A percentile compares a stretch with the other conserved stretches of the same genome.
These are phyloP conservation scores for Acanthacorydalis orientalis DNA, from an alignment of 2,888 invertebrate species.

Conservation along the genomic window DNA sequence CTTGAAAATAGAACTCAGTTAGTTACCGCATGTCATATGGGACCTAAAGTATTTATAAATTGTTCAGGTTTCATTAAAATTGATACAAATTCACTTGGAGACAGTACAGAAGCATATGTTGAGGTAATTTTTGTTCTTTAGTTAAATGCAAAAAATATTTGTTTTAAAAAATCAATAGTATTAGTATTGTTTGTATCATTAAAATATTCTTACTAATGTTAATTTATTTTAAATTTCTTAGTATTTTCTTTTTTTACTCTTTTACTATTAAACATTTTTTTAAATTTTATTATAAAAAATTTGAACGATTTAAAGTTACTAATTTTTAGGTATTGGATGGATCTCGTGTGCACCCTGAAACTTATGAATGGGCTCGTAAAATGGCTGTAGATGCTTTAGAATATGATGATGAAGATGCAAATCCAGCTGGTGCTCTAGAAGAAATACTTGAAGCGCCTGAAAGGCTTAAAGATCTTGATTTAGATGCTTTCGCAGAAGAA, in stretches of 20 bases:
- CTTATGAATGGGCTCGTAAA: constrained; percentile 99
- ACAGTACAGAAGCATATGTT: constrained; percentile 86
- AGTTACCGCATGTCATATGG: constrained; percentile 92
- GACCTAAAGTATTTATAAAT: constrained; percentile 96
- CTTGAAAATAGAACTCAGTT: constrained; percentile 89
- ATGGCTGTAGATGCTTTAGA: constrained; percentile 99
- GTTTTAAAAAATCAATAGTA: too few species aligned
- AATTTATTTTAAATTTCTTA: too few species aligned
- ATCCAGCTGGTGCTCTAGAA: constrained; percentile 92
- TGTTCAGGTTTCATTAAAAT: constrained; percentile 99
- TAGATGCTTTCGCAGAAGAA: constrained; percentile 97
- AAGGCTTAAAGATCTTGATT: constrained; percentile 83
- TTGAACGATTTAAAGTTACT: too few species aligned
- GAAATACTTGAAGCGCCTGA: constrained; percentile 94
- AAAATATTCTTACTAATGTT: too few species aligned
- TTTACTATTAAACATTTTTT: too few species aligned
- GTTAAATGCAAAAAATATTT: too few species aligned
- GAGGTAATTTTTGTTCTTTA: constrained; percentile 33
- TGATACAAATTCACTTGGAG: constrained; percentile 87
- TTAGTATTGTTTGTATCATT: too few species aligned
- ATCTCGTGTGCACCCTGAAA: constrained; percentile 96
- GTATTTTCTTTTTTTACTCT: too few species aligned
- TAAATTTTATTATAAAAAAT: too few species aligned
- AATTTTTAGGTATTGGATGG: constrained; percentile 56
- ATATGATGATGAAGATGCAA: constrained; percentile 92